A percentile compares a stretch with the other conserved stretches of the same genome.
These are phyloP conservation scores for Xiphorhynchus erythropygius DNA, from an alignment of 2,797 vertebrate species.

Conservation along the genomic window DNA sequence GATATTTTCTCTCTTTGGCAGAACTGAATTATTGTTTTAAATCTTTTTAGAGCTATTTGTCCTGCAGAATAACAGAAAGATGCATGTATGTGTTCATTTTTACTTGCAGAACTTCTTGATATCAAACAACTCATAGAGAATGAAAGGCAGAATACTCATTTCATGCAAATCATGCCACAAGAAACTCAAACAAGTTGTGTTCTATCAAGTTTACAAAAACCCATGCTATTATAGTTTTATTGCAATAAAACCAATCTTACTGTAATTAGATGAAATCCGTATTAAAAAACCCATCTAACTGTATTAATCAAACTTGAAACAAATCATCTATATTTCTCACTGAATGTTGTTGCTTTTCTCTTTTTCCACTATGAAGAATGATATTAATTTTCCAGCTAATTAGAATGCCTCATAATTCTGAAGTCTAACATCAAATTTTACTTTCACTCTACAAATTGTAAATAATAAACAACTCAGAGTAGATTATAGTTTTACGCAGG, in stretches of 20 bases:
- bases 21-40: neutral
- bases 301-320: conserved; percentile 18
- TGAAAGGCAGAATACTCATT: neutral
- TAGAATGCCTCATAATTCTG: conserved; percentile 8
- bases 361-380: neutral
- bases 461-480: conserved; percentile 21
- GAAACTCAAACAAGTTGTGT: neutral
- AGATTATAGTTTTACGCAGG: neutral
- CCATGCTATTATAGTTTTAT: neutral
- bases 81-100: neutral
- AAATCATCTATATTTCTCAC: conserved; percentile 9
- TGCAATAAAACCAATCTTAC: neutral
- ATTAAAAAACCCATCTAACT: neutral
- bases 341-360: neutral
- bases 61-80: neutral
- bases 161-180: neutral
- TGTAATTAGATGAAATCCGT: neutral
- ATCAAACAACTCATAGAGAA: neutral
- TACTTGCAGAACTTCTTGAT: neutral
- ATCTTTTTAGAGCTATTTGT: neutral
- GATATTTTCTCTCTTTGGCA: neutral
- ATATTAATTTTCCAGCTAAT: conserved; percentile 43
- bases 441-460: conserved; percentile 6
- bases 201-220: conserved; percentile 12
- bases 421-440: conserved; percentile 10